Base-by-base conservation (phyloP, 2,113 vertebrate species). In the Dicaeum eximium region DNA sequence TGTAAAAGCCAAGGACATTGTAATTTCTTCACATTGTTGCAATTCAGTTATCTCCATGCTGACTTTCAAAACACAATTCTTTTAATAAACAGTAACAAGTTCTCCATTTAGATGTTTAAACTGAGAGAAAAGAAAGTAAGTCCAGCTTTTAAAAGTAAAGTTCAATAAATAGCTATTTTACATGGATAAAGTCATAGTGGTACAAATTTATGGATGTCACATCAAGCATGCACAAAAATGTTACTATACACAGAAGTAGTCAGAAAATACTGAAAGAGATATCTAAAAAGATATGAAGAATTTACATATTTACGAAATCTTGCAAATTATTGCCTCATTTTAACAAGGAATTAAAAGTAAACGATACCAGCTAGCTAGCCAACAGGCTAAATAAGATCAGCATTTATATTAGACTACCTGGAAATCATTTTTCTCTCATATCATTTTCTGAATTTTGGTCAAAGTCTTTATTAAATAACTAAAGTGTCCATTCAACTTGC, bases 261-360 rank as follows among this genome's bases (percentile, higher is more conserved):
- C 97, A 96, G 98, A 98, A 98, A 98, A 98, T 98, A 98, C 95
- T 98, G 97, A 98, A 98, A 98, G 93, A 98, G 97, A 96, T 97
- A 97, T 97, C 97, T 97, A 97, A 97, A 97, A 97, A 97, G 97
- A 97, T 94, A 98, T 98, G 96, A 97, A 98, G 98, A 97, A 98
- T 98, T 98, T 99, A 98, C 97, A 99, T 99, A 99, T 99, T 98
- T 99, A 99, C 98, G 98, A 98, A 98, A 98, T 98, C 96, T 97
- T 98, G 98, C 98, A 98, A 98, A 99, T 99, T 99, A 99, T 99
- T 99, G 99, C 99, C 99, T 99, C 98, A 98, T 98, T 98, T 98
- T 98, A 98, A 98, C 97, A 98, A 98, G 97, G 97, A 98, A 98
- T 98, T 98, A 98, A 98, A 98, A 98, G 98, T 98, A 98, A 99